Base-by-base conservation (phyloP, 35 echinoderm and acorn worm genomes). In the Chiridota heheva region DNA sequence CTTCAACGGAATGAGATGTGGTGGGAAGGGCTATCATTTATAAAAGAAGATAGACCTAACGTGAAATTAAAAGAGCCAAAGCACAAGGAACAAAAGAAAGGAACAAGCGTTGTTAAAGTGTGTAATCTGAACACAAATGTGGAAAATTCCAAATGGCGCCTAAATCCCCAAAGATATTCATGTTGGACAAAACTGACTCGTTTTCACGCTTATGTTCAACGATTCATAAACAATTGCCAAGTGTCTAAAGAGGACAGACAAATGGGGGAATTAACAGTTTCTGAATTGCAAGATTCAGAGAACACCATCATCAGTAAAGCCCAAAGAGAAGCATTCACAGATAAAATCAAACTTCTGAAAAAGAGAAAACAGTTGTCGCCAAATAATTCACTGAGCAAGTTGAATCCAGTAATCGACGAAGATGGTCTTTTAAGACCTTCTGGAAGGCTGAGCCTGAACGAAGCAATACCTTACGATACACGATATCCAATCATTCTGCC, bases 211-310 rank as follows among this genome's bases (percentile, higher is more conserved):
- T 61, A 78, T 0, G 75, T 60, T 2, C 1, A 24, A 20, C 32
- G 75, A 6, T 78, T 78, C 56, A 61, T 78, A 30, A 78, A 32
- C 47, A 78, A 78, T 16, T 78, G 75, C 41, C 75, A 1, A 0
- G 40, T 51, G 0, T 36, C 2, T 0, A 78, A 8, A 26, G 56
- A 58, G 0, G 24, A 12, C n/a, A 78, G 48, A 43, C 38, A 43
- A 39, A 24, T 73, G 0, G 70, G 70, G 48, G 48, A 22, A 22
- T 53, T 53, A 22, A 22, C 10, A 13, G 10, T 22, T 10, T 10
- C 10, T 53, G 48, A 53, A 22, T 22, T 53, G 48, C 10, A 53
- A 53, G 10, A 53, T 13, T 10, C 48, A 53, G 48, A 53, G 48
- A 10, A 13, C 48, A 53, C 22, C 22, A 53, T 53, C 48, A 53